phyloP scores from a whole-genome alignment of 2,888 invertebrate genomes.

The Phrixothrix hirtus region DNA sequence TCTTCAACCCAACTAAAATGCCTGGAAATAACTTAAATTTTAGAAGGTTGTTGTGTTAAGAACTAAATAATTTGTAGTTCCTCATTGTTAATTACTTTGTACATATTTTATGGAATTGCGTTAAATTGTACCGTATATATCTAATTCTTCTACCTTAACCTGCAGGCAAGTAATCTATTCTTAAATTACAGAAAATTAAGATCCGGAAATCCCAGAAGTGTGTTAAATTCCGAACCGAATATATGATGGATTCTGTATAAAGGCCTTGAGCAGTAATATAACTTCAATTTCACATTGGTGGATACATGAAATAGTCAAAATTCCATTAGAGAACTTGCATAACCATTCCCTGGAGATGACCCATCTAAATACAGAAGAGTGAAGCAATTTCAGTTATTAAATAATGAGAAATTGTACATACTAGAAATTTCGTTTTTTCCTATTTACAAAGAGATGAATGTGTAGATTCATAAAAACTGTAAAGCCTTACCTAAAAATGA shows the following conservation, averaged over 20 bases:
- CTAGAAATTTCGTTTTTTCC: slow-evolving; percentile 9
- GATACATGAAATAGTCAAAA: slow-evolving; percentile 24
- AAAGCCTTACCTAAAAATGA: slow-evolving; percentile 9
- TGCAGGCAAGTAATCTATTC: slow-evolving; percentile 14
- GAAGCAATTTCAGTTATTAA: slow-evolving; percentile 21
- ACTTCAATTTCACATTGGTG: slow-evolving; percentile 28
- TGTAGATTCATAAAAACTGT: slow-evolving; percentile 2
- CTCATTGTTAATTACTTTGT: too few species aligned
- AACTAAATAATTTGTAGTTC: not conserved
- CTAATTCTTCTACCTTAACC: slow-evolving; percentile 1
- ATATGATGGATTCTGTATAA: slow-evolving; percentile 21
- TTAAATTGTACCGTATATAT: too few species aligned
- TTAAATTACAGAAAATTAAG: slow-evolving; percentile 22
- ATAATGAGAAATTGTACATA: slow-evolving; percentile 24
- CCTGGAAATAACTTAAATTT: slow-evolving; percentile 17
- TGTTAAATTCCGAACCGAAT: slow-evolving; percentile 22
- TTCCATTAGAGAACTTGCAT: slow-evolving; percentile 30
- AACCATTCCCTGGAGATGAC: slow-evolving; percentile 29
- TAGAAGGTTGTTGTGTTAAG: not conserved
- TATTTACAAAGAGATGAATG: not conserved
- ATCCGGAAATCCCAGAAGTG: slow-evolving; percentile 19
- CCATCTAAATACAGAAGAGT: slow-evolving; percentile 19
- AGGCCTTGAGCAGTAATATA: slow-evolving; percentile 27
- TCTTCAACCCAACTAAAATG: slow-evolving; percentile 16
- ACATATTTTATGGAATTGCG: too few species aligned